Conservation (phyloP, 1,140 invertebrate genomes). For the Homalodisca vitripennis region DNA sequence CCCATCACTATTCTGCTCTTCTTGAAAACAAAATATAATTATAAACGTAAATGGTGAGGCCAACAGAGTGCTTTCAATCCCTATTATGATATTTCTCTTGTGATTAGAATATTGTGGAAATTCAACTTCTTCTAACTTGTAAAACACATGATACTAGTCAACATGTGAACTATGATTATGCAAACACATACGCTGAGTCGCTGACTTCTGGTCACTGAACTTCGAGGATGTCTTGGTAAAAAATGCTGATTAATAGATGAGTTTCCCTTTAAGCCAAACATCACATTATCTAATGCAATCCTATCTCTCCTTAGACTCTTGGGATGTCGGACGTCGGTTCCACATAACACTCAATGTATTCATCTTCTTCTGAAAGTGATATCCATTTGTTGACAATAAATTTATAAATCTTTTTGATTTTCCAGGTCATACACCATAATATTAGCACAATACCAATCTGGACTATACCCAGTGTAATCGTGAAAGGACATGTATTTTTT, state of each 20-base stretch:
- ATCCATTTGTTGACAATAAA: not conserved
- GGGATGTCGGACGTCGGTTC: not conserved
- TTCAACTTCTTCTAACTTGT: not conserved
- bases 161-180: not conserved
- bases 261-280: not conserved
- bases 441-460: not conserved
- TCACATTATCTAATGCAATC: not conserved
- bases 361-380: not conserved
- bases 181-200: not conserved
- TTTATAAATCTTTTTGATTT: not conserved
- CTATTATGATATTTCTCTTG: not conserved
- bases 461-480: not conserved
- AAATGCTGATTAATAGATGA: not conserved
- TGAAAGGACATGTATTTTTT: not conserved
- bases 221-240: not conserved
- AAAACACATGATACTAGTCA: not conserved
- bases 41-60: not conserved
- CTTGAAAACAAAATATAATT: not conserved
- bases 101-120: not conserved
- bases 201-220: not conserved
- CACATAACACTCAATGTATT: not conserved
- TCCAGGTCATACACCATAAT: not conserved
- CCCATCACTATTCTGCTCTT: not conserved
- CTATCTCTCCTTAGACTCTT: not conserved
- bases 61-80: not conserved